Base-by-base conservation (phyloP, 2,888 invertebrate species). In the Sinodicranocentrus sp. region DNA sequence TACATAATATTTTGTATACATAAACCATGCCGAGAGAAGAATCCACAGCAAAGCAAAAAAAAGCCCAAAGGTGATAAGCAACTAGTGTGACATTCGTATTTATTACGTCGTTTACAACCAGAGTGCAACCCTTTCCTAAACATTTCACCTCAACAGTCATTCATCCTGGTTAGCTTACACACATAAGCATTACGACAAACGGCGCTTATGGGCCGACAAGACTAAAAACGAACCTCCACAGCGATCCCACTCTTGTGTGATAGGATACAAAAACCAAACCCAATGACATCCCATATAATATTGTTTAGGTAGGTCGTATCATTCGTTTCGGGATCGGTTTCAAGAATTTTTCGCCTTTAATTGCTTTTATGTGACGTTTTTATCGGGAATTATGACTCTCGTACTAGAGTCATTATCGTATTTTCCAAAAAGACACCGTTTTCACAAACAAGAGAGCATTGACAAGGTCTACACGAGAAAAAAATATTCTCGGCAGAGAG, bases 291-390 rank as follows among this genome's bases (percentile, higher is more conserved):
- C 59, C 77, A 82, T 71, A 63, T 57, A 44, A 75, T 83, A 84
- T 82, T 80, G 85, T 85, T 87, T 84, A 85, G 87, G 84, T 84
- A 87, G 85, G 87, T 84, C 84, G 84, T 68, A n/a, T n/a, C n/a
- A n/a, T n/a, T n/a, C n/a, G n/a, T 80, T 52, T 82, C 72, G 70
- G 79, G 79, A 82, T 86, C 79, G 82, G 82, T 78, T 84, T 79
- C 84, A 59, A 73, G 71, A 76, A 79, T 86, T 80, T 82, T 85
- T 85, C 61, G 71, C 72, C 82, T 84, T 84, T 83, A 85, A 86
- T 86, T 86, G 86, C 82, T 84, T 87, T 87, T 86, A 87, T 87
- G 87, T 87, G 88, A 88, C 88, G 86, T 72, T 87, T 88, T 88
- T 88, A 88, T 88, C 84, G 86, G 82, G 82, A 88, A 67, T 88